Percentiles rank a stretch among this genome's conserved stretches.
These are phyloP conservation scores for Polyommatus iphigenia DNA, from an alignment of 2,888 invertebrate species.

Conservation along the genomic window DNA sequence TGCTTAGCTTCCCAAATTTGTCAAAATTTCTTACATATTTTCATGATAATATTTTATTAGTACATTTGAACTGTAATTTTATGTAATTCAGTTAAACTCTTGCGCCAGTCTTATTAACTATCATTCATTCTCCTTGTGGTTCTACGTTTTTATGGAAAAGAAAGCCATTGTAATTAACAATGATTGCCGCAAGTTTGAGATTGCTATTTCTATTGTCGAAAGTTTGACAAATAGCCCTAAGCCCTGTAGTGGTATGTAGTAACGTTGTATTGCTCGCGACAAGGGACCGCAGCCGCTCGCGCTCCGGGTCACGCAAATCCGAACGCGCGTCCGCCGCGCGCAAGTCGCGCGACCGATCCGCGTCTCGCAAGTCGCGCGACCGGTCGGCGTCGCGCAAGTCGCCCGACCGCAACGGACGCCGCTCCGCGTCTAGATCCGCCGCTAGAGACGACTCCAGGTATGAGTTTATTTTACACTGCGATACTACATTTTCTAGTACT, in stretches of 20 bases:
- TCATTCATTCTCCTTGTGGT: too few relatives aligned
- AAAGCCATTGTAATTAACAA: background rate
- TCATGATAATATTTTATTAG: background rate
- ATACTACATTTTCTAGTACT: too few relatives aligned
- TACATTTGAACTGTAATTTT: background rate
- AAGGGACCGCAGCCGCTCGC: slow-evolving; percentile 70
- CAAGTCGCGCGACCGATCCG: slow-evolving; percentile 48
- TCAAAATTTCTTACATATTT: background rate
- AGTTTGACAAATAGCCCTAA: slow-evolving; percentile 32
- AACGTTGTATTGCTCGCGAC: slow-evolving; percentile 43
- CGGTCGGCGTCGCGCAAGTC: slow-evolving; percentile 48
- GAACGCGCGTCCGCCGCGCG: slow-evolving; percentile 53
- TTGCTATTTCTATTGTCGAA: background rate
- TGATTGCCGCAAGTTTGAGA: background rate
- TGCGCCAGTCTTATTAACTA: too few relatives aligned
- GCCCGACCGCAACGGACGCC: slow-evolving; percentile 49
- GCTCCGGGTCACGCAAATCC: slow-evolving; percentile 55
- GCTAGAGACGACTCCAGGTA: slow-evolving; percentile 60
- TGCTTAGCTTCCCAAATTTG: background rate
- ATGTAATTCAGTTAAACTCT: too few relatives aligned
- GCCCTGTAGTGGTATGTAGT: slow-evolving; percentile 38
- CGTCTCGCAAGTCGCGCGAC: slow-evolving; percentile 51
- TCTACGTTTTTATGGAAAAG: too few relatives aligned
- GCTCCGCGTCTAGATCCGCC: slow-evolving; percentile 61
- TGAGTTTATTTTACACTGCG: background rate